Conservation (phyloP, 2,888 invertebrate species). For the Tenthredo livida region DNA sequence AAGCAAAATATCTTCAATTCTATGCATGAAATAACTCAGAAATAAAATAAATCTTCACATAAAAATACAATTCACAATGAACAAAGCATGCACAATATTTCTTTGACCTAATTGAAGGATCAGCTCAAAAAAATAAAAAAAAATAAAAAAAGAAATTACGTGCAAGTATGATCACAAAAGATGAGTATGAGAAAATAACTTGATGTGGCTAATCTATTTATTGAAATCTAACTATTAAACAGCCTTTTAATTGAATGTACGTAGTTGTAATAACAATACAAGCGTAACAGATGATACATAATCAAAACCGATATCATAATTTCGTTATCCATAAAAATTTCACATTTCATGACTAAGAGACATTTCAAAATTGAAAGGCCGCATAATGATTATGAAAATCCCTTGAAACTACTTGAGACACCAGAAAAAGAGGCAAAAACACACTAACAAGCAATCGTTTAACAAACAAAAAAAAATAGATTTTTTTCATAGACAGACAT, state of each 20-base stretch:
- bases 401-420: conserved; percentile 31
- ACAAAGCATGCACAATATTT: not conserved
- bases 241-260: conserved; percentile 20
- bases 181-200: not conserved
- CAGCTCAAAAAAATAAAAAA: not conserved
- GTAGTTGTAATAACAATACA: not conserved
- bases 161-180: not conserved
- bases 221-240: not conserved
- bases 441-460: conserved; percentile 58
- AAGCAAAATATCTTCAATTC: not conserved
- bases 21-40: not conserved
- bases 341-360: not conserved
- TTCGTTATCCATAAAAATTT: not conserved
- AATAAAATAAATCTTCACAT: not conserved
- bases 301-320: not conserved
- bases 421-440: conserved; percentile 58
- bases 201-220: not conserved
- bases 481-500: conserved; percentile 70
- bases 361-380: not conserved
- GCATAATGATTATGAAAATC: not conserved
- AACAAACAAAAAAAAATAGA: conserved; percentile 26
- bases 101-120: not conserved
- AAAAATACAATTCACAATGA: conserved; percentile 18
- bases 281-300: not conserved
- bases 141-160: not conserved